These are phyloP conservation scores for Mus spretus DNA, from an alignment of 2,797 vertebrate genomes.

Conservation along the genomic window DNA sequence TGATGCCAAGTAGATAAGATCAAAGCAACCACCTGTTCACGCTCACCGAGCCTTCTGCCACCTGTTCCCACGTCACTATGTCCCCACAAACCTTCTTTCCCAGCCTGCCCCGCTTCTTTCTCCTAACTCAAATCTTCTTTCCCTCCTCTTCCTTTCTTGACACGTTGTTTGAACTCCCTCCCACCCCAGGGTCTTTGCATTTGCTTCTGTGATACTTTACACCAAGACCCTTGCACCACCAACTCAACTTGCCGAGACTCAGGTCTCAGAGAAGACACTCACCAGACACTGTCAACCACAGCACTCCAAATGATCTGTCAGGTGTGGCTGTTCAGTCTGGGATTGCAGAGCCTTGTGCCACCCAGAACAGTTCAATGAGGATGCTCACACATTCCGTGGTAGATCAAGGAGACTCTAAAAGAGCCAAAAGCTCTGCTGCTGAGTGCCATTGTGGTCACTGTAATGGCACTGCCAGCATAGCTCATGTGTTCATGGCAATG, in stretches of 20 bases:
- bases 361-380: not conserved
- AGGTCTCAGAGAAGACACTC: not conserved
- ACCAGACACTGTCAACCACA: not conserved
- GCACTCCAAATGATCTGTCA: not conserved
- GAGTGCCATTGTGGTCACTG: accelerated
- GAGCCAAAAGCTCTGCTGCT: not conserved
- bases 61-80: not conserved
- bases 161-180: not conserved
- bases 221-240: not conserved
- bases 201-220: not conserved
- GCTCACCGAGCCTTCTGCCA: not conserved
- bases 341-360: not conserved
- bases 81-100: not conserved
- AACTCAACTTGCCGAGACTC: not conserved
- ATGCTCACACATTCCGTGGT: not conserved
- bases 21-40: not conserved
- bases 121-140: too few relatives aligned
- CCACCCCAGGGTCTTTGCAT: not conserved
- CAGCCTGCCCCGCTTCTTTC: accelerated
- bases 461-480: accelerated
- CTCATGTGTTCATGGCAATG: not conserved
- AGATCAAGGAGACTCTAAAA: not conserved
- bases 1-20: not conserved
- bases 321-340: not conserved
- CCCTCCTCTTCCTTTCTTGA: not conserved